Conservation (phyloP, 2,113 vertebrate species). For the Cyanoderma ruficeps region DNA sequence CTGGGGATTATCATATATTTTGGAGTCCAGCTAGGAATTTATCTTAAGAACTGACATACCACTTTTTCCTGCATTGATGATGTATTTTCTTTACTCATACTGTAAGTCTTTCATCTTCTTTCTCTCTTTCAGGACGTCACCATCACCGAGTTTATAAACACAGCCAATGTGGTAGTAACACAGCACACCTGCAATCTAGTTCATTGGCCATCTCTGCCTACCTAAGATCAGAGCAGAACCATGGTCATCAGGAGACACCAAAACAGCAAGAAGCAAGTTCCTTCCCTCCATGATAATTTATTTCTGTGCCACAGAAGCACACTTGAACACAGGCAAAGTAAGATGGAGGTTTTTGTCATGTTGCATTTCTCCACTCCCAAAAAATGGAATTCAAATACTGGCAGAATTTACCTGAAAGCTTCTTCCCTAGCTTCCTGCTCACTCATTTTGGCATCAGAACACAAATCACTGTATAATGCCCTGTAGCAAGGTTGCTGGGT, state of each 20-base stretch:
- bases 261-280: background rate
- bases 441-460: background rate
- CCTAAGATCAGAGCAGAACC: background rate
- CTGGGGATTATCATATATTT: background rate
- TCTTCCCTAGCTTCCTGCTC: background rate
- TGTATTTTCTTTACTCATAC: background rate
- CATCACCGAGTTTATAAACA: background rate
- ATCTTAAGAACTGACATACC: background rate
- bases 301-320: background rate
- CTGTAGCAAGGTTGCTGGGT: background rate
- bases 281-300: background rate
- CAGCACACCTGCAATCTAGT: background rate
- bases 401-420: background rate
- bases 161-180: background rate
- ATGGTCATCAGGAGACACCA: background rate
- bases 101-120: background rate
- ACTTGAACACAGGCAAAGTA: background rate
- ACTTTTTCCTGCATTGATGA: background rate
- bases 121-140: background rate
- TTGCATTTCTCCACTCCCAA: background rate
- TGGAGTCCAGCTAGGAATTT: background rate
- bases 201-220: background rate
- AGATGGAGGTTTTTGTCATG: background rate
- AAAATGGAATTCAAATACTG: background rate
- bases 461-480: background rate